Base-by-base conservation (phyloP, 2,113 vertebrate genomes). In the Bujurquina vittata region DNA sequence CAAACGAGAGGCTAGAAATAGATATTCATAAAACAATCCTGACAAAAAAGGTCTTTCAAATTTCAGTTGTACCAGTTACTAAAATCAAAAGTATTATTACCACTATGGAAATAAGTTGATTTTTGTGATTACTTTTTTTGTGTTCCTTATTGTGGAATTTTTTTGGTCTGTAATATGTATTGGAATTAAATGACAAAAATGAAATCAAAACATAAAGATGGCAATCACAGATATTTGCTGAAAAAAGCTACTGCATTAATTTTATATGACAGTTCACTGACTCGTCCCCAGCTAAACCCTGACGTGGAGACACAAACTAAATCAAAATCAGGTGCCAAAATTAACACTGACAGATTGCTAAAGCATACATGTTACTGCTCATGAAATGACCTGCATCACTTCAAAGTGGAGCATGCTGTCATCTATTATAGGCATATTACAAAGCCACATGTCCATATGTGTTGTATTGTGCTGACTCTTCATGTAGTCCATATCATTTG, bases 391-490 rank as follows among this genome's bases (percentile, higher is more conserved):
- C 90, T 85, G 72, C 22, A 43, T 15, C 46, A 85, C 90, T 88
- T 94, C 83, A 91, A 89, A 90, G 86, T 72, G 43, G 6, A 77
- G 73, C 75, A 79, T 46, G 72, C 74, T 88, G 85, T 75, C 20
- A 1, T 73, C 67, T 43, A 80, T 87, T 87, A 93, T 8, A 81
- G 67, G 18, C 77, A 61, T 72, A 86, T 88, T 74, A 87, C 23
- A 59, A 81, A 83, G 60, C 89, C 85, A 84, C 84, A 84, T 52
- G 83, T 61, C 77, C 85, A 85, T 67, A 80, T 89, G 90, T 77
- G 79, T 46, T 77, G 72, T 80, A 59, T 86, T 81, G 86, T 74
- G 46, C 58, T 49, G 75, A 73, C 75, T 67, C 54, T 40, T 84
- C 67, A 10, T 81, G 82, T 56, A 73, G 80, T 43, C 75, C 26